Base-by-base conservation (phyloP, 2,888 invertebrate species). In the Panopea generosa region DNA sequence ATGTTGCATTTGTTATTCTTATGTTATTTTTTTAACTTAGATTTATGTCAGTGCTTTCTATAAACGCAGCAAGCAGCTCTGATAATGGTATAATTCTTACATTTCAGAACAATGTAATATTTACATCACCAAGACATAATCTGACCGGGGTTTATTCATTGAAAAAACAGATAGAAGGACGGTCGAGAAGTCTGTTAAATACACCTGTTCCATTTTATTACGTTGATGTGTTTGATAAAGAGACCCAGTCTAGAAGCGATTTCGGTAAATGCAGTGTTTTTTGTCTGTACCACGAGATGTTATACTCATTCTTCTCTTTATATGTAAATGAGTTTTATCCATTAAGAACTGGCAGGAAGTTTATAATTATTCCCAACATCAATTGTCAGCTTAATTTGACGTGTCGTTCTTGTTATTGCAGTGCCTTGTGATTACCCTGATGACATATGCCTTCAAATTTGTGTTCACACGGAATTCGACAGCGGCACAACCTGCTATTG, bases 391-490 rank as follows among this genome's bases (percentile, higher is more conserved):
- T 40, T 40, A 40, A 33, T n/a, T 2, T 4, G 20, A 2, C n/a
- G 7, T 18, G n/a, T 27, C 27, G 27, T 14, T 14, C 22, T 49
- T 29, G 1, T 29, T 11, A 22, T 59, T 40, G 1, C 61, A 73
- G 66, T 47, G 33, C 18, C 52, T 2, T 76, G 76, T 47, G 67
- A 76, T 11, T 56, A 47, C 0, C 27, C 18, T n/a, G 3, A 50
- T 16, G 16, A 55, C 14, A 40, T n/a, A 3, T 76, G 76, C 47
- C 45, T 47, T 20, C 76, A 76, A 49, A 71, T 76, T 1, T 76
- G 76, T 49, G 45, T 71, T 4, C 61, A 74, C 40, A 29, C 47
- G 45, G 40, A 50, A 6, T 22, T 47, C 11, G 67, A 71, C 33
- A 29, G 38, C 9, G 71, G 71, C n/a, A 22, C 45, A 16, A 53